Percentiles rank a stretch among this genome's conserved stretches.
These are phyloP conservation scores for Thaumetopoea pityocampa DNA, from an alignment of 1,140 invertebrate species.

Conservation along the genomic window DNA sequence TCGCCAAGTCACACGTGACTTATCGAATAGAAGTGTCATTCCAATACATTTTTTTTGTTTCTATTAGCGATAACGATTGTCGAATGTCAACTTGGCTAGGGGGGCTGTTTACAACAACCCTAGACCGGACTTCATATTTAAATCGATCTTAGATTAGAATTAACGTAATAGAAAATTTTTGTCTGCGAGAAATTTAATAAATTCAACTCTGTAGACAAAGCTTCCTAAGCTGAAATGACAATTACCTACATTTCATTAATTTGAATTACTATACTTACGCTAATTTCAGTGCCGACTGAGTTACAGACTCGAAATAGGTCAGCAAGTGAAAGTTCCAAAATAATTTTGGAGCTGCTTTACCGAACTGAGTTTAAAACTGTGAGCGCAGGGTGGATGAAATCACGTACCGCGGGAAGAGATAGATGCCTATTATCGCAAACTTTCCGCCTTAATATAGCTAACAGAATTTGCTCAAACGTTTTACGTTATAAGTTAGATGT, in stretches of 20 bases:
- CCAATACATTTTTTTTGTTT: no score
- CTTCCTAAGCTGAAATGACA: conserved; percentile 22
- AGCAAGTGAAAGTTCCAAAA: conserved; percentile 16
- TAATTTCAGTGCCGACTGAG: conserved; percentile 8
- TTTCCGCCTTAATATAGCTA: conserved; percentile 11
- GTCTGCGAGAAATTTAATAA: conserved; percentile 27
- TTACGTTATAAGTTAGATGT: conserved; percentile 11
- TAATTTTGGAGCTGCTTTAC: conserved; percentile 18
- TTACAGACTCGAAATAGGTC: no score
- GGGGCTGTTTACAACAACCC: no score
- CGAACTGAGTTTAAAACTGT: conserved; percentile 18
- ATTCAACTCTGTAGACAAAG: conserved; percentile 22
- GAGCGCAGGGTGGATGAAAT: conserved; percentile 15
- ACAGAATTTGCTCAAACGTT: conserved; percentile 12
- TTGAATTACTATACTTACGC: conserved; percentile 10
- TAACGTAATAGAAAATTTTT: conserved; percentile 32
- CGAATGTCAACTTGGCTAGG: no score
- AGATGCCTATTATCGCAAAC: conserved; percentile 18
- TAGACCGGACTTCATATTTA: conserved; percentile 24
- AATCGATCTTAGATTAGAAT: conserved; percentile 27
- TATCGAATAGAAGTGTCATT: no score
- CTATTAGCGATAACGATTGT: no score
- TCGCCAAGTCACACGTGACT: no score
- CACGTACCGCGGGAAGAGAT: conserved; percentile 17
- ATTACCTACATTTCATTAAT: conserved; percentile 25